phyloP scores from a whole-genome alignment of 2,797 vertebrate genomes.

The Chelmon rostratus region DNA sequence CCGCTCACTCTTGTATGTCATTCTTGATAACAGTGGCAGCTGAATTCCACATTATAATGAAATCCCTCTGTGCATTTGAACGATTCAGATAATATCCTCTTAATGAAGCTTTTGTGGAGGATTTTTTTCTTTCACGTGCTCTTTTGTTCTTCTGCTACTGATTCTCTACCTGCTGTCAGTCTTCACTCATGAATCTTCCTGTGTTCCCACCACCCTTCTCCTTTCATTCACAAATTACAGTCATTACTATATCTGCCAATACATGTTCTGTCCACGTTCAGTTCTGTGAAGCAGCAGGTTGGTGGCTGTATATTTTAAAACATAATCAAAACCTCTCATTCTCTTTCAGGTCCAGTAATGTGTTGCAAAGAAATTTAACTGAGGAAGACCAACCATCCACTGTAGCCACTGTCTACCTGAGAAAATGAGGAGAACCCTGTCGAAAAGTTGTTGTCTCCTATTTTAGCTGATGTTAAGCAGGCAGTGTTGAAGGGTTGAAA shows the following conservation, averaged over 20 bases:
- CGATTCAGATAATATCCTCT: slow-evolving; percentile 18
- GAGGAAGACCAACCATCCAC: not conserved
- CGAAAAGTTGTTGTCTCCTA: not conserved
- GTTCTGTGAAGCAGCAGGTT: not conserved
- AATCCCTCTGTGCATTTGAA: slow-evolving; percentile 26
- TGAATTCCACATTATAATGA: not conserved
- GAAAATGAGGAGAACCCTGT: too few relatives aligned
- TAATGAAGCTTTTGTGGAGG: not conserved
- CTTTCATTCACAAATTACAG: not conserved
- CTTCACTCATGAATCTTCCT: slow-evolving; percentile 1
- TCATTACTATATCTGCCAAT: not conserved
- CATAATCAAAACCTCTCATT: not conserved
- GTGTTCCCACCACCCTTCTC: not conserved
- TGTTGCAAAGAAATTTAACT: not conserved
- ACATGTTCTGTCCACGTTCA: not conserved
- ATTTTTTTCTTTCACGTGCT: not conserved
- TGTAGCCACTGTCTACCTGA: not conserved
- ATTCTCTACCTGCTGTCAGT: slow-evolving; percentile 1
- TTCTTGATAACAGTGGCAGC: slow-evolving; percentile 16
- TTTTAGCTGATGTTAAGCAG: not conserved
- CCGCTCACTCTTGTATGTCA: slow-evolving; percentile 20
- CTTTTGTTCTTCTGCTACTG: not conserved
- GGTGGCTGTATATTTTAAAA: not conserved
- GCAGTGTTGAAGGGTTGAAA: not conserved
- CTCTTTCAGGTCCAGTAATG: not conserved